These are phyloP conservation scores for Procambarus virginalis DNA, from an alignment of 1,140 invertebrate species.

Conservation along the genomic window DNA sequence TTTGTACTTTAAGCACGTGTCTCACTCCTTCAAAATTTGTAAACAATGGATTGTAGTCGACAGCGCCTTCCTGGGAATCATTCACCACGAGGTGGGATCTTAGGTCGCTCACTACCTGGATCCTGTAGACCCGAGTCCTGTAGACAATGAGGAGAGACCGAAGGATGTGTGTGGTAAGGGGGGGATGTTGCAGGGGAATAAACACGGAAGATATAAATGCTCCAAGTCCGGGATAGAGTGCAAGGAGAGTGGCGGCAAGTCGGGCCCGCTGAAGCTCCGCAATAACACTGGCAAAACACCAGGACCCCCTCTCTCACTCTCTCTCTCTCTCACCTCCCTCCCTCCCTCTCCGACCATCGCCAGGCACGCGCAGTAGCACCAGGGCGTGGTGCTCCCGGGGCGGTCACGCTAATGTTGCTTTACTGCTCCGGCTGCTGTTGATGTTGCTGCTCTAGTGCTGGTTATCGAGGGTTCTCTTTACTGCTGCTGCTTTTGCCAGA, in stretches of 20 bases:
- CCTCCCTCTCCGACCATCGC: background rate
- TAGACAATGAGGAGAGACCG: background rate
- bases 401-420: background rate
- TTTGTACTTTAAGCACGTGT: too few species aligned
- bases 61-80: too few species aligned
- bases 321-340: background rate
- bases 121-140: too few species aligned
- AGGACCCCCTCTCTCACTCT: background rate
- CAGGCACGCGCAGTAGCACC: background rate
- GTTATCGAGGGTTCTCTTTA: background rate
- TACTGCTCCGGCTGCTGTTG: background rate
- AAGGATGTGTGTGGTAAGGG: background rate
- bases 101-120: too few species aligned
- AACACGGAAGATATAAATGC: too few species aligned
- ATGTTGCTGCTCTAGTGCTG: background rate
- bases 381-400: constrained; percentile 1
- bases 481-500: background rate
- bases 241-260: background rate
- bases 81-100: too few species aligned
- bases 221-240: background rate
- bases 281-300: background rate
- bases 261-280: background rate
- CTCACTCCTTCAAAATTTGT: too few species aligned
- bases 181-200: background rate
- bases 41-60: too few species aligned